phyloP scores from a whole-genome alignment of 1,140 invertebrate genomes.

The Globodera rostochiensis region DNA sequence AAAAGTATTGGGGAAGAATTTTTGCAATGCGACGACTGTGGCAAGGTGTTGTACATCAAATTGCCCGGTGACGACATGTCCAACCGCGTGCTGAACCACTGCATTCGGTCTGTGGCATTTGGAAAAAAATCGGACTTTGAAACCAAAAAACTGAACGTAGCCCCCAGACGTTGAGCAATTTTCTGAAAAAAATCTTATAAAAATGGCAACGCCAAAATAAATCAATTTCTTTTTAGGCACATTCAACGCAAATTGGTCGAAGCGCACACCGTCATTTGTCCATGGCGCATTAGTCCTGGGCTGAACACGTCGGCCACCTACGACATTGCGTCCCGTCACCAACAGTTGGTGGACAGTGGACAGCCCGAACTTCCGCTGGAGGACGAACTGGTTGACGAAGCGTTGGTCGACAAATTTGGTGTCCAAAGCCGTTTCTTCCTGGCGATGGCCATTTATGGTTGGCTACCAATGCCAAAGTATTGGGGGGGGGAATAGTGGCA shows the following conservation, averaged over 20 bases:
- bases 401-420: constrained; percentile 24
- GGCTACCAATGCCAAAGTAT: constrained; percentile 26
- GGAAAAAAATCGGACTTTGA: not conserved
- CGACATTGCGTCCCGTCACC: constrained; percentile 29
- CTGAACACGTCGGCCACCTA: constrained; percentile 18
- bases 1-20: constrained; percentile 30
- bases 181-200: no score
- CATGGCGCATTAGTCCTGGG: constrained; percentile 30
- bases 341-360: constrained; percentile 22
- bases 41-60: constrained; percentile 23
- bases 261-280: constrained; percentile 31
- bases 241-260: constrained; percentile 32
- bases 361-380: constrained; percentile 25
- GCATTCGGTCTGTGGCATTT: constrained; percentile 19
- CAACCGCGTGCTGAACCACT: constrained; percentile 19
- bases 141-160: not conserved
- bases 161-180: not conserved
- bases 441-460: constrained; percentile 32
- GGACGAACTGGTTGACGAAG: constrained; percentile 19
- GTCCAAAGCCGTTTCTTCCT: constrained; percentile 27
- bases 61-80: constrained; percentile 26
- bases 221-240: constrained; percentile 14
- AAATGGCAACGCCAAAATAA: not conserved
- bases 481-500: no score
- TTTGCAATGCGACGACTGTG: constrained; percentile 31